phyloP scores from a whole-genome alignment of 2,888 invertebrate genomes.

The Drosophila prolongata region DNA sequence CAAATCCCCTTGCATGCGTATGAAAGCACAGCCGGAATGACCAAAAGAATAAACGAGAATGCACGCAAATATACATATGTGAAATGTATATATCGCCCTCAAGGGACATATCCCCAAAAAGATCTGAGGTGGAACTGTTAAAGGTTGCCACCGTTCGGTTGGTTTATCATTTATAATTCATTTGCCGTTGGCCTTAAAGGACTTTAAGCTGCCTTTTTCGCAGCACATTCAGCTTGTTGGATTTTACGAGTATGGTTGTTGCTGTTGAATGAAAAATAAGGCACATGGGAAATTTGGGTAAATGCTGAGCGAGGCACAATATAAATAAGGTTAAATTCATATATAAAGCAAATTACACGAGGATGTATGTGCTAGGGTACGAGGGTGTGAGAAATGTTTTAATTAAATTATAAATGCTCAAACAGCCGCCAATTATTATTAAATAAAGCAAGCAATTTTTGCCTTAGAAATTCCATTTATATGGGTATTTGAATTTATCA shows the following conservation, averaged over 20 bases:
- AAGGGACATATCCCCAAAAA: constrained; percentile 15
- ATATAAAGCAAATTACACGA: constrained; percentile 24
- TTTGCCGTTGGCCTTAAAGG: constrained; percentile 55
- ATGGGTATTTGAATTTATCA: constrained; percentile 1
- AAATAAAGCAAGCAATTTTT: background rate
- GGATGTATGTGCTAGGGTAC: background rate
- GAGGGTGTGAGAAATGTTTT: constrained; percentile 12
- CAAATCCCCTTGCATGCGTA: background rate
- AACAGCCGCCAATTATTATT: background rate
- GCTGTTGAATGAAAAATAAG: constrained; percentile 53
- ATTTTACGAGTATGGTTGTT: constrained; percentile 17
- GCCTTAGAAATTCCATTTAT: background rate
- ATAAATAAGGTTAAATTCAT: constrained; percentile 55
- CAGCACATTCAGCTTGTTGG: constrained; percentile 18
- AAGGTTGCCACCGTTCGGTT: constrained; percentile 27
- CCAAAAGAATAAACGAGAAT: constrained; percentile 1
- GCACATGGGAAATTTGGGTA: constrained; percentile 72
- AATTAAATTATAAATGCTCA: constrained; percentile 32
- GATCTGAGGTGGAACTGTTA: constrained; percentile 17
- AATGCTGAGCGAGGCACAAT: constrained; percentile 48
- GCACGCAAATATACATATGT: constrained; percentile 5
- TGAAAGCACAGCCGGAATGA: constrained; percentile 4
- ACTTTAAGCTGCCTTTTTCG: constrained; percentile 43
- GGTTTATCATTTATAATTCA: constrained; percentile 45
- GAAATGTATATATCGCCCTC: constrained; percentile 18